A percentile compares a stretch with the other conserved stretches of the same genome.
phyloP scores from a whole-genome alignment of 2,888 invertebrate genomes.

The Ommatoiulus sabulosus region DNA sequence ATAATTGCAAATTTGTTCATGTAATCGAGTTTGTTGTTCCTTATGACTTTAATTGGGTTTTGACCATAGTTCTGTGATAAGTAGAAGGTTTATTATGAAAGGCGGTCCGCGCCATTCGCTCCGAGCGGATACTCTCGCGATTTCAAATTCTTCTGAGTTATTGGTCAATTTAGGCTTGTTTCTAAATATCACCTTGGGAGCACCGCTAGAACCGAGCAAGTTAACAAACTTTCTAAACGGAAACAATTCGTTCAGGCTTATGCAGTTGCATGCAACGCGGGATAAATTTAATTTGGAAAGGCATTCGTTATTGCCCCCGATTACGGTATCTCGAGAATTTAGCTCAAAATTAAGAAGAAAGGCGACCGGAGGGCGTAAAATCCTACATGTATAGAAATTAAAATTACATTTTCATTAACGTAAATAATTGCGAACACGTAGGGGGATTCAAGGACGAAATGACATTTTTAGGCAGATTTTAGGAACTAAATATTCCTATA shows the following conservation, averaged over 20 bases:
- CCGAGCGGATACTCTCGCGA: neutral
- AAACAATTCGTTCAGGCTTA: neutral
- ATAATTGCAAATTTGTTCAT: conserved; percentile 56
- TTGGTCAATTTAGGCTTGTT: conserved; percentile 17
- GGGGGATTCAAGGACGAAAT: too few species aligned
- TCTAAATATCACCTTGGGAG: conserved; percentile 21
- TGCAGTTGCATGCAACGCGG: neutral
- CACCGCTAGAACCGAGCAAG: neutral
- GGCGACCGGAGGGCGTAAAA: neutral
- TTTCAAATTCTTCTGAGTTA: neutral
- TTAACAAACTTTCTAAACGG: neutral
- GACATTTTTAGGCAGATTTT: too few species aligned
- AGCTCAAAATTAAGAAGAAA: neutral
- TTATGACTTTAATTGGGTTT: conserved; percentile 46
- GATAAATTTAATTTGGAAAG: neutral
- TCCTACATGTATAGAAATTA: too few species aligned
- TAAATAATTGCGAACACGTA: too few species aligned
- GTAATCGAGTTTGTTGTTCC: conserved; percentile 55
- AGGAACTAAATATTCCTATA: too few species aligned
- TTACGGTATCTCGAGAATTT: neutral
- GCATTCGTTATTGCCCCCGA: neutral
- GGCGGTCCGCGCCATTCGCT: neutral
- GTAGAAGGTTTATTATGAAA: neutral
- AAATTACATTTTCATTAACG: too few species aligned
- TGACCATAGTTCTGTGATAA: conserved; percentile 17